Percentiles rank a stretch among this genome's conserved stretches.
phyloP scores from a whole-genome alignment of 2,113 vertebrate genomes.

The Sprattus sprattus region DNA sequence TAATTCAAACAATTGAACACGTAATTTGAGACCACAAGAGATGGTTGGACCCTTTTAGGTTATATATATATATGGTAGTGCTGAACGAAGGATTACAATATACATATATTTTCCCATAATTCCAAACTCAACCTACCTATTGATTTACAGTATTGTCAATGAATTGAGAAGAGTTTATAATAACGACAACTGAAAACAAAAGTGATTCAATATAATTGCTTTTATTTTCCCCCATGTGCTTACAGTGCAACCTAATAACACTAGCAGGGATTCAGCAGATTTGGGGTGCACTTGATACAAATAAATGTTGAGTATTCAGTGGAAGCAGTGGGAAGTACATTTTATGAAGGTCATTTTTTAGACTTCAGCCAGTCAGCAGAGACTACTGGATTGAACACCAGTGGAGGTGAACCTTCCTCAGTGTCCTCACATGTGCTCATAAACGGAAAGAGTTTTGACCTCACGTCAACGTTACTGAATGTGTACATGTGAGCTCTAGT shows the following conservation, averaged over 20 bases:
- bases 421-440: constrained; percentile 53
- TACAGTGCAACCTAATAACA: background rate
- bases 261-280: background rate
- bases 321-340: background rate
- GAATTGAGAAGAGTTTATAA: background rate
- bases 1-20: no score
- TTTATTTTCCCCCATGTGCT: background rate
- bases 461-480: constrained; percentile 44
- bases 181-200: background rate
- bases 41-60: no score
- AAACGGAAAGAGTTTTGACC: constrained; percentile 53
- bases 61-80: no score
- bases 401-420: background rate
- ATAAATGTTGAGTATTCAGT: background rate
- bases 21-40: no score
- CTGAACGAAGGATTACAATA: no score
- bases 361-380: constrained; percentile 51
- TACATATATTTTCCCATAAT: no score
- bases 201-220: background rate
- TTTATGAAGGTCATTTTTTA: background rate
- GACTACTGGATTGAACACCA: constrained; percentile 30
- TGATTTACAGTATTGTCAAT: background rate
- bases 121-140: background rate
- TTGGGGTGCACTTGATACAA: background rate
- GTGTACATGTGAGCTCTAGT: constrained; percentile 41